Evolutionary conservation across 2,888 invertebrate genomes (phyloP), one percentile per base, ranked within the genome.

Genomic region (Lordiphosa fenestrarum): DNA sequence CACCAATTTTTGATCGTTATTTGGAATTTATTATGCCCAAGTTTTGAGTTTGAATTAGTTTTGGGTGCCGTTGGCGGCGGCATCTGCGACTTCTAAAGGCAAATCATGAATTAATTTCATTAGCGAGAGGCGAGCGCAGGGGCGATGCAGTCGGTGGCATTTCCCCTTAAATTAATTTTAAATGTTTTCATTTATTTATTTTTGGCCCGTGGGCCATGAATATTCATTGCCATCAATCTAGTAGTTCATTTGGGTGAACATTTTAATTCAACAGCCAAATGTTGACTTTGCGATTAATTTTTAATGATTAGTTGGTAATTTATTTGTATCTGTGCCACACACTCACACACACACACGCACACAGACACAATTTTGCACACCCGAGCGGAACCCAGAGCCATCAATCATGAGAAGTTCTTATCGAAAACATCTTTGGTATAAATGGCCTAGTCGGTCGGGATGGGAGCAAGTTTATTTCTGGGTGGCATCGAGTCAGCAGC

Each of bases 91-190:
- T 72, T 69, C 69, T 69, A 59, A 66, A 69, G 70, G 57, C 67
- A 74, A 81, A 71, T 76, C 84, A 85, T 85, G 81, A 86, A 86
- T 84, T 76, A 76, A 81, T 73, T 83, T 78, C 67, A 69, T 81
- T 67, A 65, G 77, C 50, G 60, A 55, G 68, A 55, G 57, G 61
- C 38, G 38, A 60, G 36, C 39, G 37, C 60, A 10, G 52, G 23
- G 33, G 13, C 13, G 35, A 19, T 40, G 33, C 54, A 47, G 60
- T 67, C 56, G 73, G 64, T 65, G 73, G 73, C 70, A 66, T 74
- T 65, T 68, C 44, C 44, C 44, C 46, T 76, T 63, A 76, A 73
- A 81, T 73, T 68, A 80, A 83, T 78, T 77, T 69, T 73, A 72
- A 65, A 66, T 55, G 30, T 30, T 30, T 48, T 48, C n/a, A 36